Conservation (phyloP, 2,888 invertebrate genomes). For the Danaus chrysippus region DNA sequence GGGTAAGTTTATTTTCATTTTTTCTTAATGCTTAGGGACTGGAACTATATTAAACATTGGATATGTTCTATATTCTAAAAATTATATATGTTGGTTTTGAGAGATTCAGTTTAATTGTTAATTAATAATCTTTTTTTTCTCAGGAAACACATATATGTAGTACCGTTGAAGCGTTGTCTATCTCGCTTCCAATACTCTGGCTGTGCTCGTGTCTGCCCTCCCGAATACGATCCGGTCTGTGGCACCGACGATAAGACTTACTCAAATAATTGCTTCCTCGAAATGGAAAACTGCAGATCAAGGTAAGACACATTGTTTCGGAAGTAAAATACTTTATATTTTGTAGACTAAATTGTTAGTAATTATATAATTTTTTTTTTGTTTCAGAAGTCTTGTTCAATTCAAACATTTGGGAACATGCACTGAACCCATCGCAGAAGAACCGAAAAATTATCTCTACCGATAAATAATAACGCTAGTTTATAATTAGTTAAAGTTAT, state of each 20-base stretch:
- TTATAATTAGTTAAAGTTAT: constrained; percentile 37
- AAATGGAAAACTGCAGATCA: constrained; percentile 94
- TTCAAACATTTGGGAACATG: constrained; percentile 91
- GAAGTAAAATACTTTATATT: constrained; percentile 8
- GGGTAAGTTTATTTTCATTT: constrained; percentile 74
- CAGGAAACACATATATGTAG: constrained; percentile 93
- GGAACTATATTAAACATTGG: not conserved
- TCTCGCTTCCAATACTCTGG: constrained; percentile 92
- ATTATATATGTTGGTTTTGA: not conserved
- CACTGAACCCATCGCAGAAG: constrained; percentile 89
- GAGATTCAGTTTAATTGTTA: not conserved
- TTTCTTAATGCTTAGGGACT: not conserved
- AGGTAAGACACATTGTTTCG: constrained; percentile 57
- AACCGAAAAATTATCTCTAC: constrained; percentile 93
- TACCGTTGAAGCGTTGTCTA: constrained; percentile 92
- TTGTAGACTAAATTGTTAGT: not conserved
- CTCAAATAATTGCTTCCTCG: constrained; percentile 94
- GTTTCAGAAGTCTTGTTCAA: constrained; percentile 82
- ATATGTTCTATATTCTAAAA: not conserved
- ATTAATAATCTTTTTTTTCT: constrained; percentile 33
- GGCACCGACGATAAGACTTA: constrained; percentile 96
- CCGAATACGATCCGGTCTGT: constrained; percentile 94
- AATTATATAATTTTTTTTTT: constrained; percentile 13
- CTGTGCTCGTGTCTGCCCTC: constrained; percentile 91
- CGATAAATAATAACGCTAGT: constrained; percentile 48